Conservation (phyloP, 2,888 invertebrate genomes). For the Papilio elwesi region DNA sequence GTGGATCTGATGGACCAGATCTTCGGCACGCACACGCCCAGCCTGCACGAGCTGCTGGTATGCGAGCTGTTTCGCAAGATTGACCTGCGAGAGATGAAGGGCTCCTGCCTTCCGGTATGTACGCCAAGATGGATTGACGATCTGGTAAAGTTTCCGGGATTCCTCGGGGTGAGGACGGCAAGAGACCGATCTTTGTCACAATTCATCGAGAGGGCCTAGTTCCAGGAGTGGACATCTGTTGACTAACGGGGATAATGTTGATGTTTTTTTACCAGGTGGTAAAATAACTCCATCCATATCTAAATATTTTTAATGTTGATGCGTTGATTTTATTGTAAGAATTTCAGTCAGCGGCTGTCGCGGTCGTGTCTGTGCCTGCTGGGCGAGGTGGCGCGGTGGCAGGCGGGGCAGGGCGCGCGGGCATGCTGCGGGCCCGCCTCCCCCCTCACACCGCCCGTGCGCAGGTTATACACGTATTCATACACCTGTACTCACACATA, state of each 20-base stretch:
- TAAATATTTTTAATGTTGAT: not conserved
- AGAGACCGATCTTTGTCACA: not conserved
- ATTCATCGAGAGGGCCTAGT: not conserved
- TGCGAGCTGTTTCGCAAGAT: conserved; percentile 95
- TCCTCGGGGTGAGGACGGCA: not conserved
- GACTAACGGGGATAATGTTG: too few species aligned
- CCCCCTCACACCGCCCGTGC: conserved; percentile 55
- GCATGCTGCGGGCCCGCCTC: conserved; percentile 51
- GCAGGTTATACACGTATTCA: conserved; percentile 42
- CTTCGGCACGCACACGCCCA: conserved; percentile 90
- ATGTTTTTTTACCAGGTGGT: too few species aligned
- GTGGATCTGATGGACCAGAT: conserved; percentile 91
- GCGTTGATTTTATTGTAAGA: conserved; percentile 55
- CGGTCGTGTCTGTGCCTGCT: conserved; percentile 76
- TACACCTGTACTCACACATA: too few species aligned
- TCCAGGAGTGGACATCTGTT: too few species aligned
- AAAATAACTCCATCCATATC: too few species aligned
- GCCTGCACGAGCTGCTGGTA: conserved; percentile 90
- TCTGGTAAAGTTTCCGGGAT: not conserved
- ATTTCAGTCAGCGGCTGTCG: conserved; percentile 79
- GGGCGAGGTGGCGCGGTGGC: conserved; percentile 73
- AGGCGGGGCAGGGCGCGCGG: conserved; percentile 49
- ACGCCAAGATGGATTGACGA: conserved; percentile 47
- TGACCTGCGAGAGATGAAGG: conserved; percentile 93
- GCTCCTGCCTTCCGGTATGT: conserved; percentile 89